Evolutionary conservation across 2,113 vertebrate species (phyloP), one percentile per base, ranked within the genome.

Genomic region (Archocentrus centrarchus): DNA sequence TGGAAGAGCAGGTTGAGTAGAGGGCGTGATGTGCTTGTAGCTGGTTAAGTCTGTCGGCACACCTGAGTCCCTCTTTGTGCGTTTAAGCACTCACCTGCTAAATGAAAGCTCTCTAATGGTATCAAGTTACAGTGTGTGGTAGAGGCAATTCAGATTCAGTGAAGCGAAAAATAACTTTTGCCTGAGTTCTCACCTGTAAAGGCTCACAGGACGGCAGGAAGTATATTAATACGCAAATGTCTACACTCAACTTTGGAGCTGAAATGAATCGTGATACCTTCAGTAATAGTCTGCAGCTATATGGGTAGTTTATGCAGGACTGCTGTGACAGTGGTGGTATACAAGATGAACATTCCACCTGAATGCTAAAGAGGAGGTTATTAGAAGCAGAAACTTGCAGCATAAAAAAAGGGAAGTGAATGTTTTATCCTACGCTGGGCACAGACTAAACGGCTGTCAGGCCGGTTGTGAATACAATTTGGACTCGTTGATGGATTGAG

Each of bases 141-240:
- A 27, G 30, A 20, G 47, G 24, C 81, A 68, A 77, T 91, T 91
- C 50, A 79, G 68, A 82, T 15, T 77, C 90, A 89, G 37, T 47
- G 53, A 86, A 88, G 92, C 64, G 39, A 84, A 84, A 91, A 90
- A 91, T 87, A 24, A 89, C 83, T 90, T 86, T 59, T 3, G 9
- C 63, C 66, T 68, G 44, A 79, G 68, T 80, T 79, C 70, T 86
- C 44, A 80, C 79, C 82, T 89, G 78, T 78, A 66, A 86, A 84
- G 41, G 32, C 64, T 41, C 57, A 44, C 66, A 83, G 35, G 32
- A 86, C 4, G 41, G 58, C 58, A 83, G 61, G 75, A 61, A 17
- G 39, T 59, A 66, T 77, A 73, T 90, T 75, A 77, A 83, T 83
- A 84, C 2, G 3, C 37, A 73, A 83, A 88, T 80, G 37, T 86